Percentiles rank a stretch among this genome's conserved stretches.
Conservation (phyloP, 1,140 invertebrate species). For the Drosophila nigrodunni region DNA sequence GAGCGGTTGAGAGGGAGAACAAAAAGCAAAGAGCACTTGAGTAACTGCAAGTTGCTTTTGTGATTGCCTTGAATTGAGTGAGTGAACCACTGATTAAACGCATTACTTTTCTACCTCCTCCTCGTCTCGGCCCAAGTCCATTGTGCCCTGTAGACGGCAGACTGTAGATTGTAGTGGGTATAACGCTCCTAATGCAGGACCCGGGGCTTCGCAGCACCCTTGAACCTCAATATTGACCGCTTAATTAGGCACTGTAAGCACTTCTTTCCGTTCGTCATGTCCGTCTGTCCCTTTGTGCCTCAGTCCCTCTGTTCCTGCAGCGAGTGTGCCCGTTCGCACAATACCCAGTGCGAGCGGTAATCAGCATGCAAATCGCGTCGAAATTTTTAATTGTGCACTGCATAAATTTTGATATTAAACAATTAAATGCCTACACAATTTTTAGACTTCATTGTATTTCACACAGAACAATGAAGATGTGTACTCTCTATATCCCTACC, state of each 20-base stretch:
- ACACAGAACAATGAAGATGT: conserved; percentile 8
- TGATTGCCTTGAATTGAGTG: conserved; percentile 58
- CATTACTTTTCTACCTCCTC: conserved; percentile 26
- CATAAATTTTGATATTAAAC: conserved; percentile 77
- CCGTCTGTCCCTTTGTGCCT: conserved; percentile 38
- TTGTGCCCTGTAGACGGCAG: conserved; percentile 5
- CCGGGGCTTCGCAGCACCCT: conserved; percentile 54
- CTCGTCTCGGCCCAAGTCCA: background rate
- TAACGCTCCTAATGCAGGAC: conserved; percentile 49
- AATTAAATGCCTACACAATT: conserved; percentile 22
- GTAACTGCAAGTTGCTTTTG: conserved; percentile 29
- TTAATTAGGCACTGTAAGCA: conserved; percentile 73
- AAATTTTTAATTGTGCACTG: conserved; percentile 70
- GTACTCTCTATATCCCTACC: too few species aligned
- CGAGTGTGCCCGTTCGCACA: conserved; percentile 21
- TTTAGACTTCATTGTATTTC: conserved; percentile 9
- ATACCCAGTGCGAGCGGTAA: conserved; percentile 45
- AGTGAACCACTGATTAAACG: conserved; percentile 66
- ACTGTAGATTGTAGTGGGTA: conserved; percentile 22
- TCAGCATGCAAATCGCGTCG: conserved; percentile 61
- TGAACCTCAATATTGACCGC: conserved; percentile 68
- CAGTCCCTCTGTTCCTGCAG: background rate
- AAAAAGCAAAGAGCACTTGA: conserved; percentile 20
- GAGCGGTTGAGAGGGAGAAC: background rate
- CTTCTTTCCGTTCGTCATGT: conserved; percentile 64